Evolutionary conservation across 2,113 vertebrate genomes (phyloP).

Genomic region (Procavia capensis): DNA sequence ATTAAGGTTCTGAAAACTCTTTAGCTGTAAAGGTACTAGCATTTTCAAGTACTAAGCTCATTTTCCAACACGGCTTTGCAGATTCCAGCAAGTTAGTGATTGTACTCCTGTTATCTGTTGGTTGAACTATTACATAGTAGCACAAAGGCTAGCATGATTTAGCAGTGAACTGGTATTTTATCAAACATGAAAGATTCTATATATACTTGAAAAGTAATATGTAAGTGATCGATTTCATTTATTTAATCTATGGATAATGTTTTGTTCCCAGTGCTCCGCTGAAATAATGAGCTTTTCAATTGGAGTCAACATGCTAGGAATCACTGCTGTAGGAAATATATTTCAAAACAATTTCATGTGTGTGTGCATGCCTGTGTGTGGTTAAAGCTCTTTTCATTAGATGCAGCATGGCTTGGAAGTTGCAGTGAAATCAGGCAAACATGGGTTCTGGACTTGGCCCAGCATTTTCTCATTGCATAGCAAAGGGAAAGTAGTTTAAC

Average conservation of each 20-base stretch:
- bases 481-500: not conserved
- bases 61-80: not conserved
- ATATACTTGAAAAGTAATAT: slow-evolving; percentile 12
- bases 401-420: not conserved
- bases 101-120: not conserved
- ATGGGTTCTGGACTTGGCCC: not conserved
- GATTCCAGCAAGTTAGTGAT: not conserved
- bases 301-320: not conserved
- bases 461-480: not conserved
- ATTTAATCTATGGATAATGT: not conserved
- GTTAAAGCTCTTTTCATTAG: not conserved
- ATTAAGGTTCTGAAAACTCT: not conserved
- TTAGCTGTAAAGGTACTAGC: not conserved
- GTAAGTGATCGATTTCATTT: not conserved
- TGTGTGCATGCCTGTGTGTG: too few species aligned
- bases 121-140: not conserved
- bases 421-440: not conserved
- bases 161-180: slow-evolving; percentile 13
- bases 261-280: not conserved
- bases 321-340: not conserved
- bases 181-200: not conserved
- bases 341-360: not conserved
- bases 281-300: not conserved
- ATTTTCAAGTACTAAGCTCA: not conserved
- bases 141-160: not conserved